Base-by-base conservation (phyloP, 2,113 vertebrate genomes). In the Apodemus speciosus region DNA sequence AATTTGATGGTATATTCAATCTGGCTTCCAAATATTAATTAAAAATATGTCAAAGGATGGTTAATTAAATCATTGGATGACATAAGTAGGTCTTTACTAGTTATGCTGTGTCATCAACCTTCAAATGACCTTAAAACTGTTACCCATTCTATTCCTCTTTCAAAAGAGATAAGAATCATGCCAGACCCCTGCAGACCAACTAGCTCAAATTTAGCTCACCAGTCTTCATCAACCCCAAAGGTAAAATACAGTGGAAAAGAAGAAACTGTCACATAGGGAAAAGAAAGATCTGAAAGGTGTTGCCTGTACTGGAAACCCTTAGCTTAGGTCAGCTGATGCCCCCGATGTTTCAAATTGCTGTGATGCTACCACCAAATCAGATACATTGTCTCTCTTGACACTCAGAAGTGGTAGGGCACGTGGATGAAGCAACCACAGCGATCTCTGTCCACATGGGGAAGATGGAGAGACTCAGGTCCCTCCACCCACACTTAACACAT, bases 41-140 rank as follows among this genome's bases (percentile, higher is more conserved):
- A 89, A 80, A 69, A 85, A 38, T 46, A 89, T 81, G 75, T 94
- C 91, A 84, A 91, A 85, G 93, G 56, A 89, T 32, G 66, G 21
- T 77, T 95, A 94, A 93, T 73, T 95, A 88, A 85, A 81, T 88
- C 46, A 35, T 73, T 73, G 40, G 72, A 68, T 53, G 93, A 88
- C 72, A 94, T 83, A 90, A 85, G 88, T 49, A 93, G 68, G 88
- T 88, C 58, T 68, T 89, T 88, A 40, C 32, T 69, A 66, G 89
- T 89, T 62, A 84, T 79, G 85, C 56, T 68, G n/a, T 81, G n/a
- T 35, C 85, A 83, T 85, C 89, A 69, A 95, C 84, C 49, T 49
- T 91, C 89, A 92, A 93, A 81, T 80, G 27, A 92, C 87, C 91
- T 89, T 90, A 68, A 95, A 62, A 72, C 83, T 11, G 25, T 60